Conservation (phyloP, 2,888 invertebrate genomes). For the Sialis lutaria region DNA sequence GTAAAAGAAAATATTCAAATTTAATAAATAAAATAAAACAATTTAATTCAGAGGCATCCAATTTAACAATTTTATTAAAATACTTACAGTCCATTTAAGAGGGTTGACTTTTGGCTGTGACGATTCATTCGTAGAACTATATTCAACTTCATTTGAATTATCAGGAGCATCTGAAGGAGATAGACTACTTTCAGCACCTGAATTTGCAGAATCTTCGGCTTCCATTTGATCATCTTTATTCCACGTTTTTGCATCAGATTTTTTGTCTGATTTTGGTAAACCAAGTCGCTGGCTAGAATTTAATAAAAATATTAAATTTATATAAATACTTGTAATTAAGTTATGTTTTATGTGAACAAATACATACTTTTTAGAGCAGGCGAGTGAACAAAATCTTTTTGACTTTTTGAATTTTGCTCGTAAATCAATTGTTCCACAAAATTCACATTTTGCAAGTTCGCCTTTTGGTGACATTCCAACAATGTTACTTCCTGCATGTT, state of each 20-base stretch:
- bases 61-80: slow-evolving; percentile 3
- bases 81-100: slow-evolving; percentile 43
- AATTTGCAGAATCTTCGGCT: slow-evolving; percentile 24
- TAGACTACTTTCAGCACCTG: slow-evolving; percentile 26
- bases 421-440: slow-evolving; percentile 49
- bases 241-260: slow-evolving; percentile 12
- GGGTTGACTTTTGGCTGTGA: slow-evolving; percentile 35
- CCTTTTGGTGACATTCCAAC: slow-evolving; percentile 29
- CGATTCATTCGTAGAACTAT: slow-evolving; percentile 20
- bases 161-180: slow-evolving; percentile 20
- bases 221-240: slow-evolving; percentile 23
- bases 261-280: slow-evolving; percentile 14
- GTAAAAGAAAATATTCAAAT: slow-evolving; percentile 10
- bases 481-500: slow-evolving; percentile 19
- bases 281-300: neutral
- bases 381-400: slow-evolving; percentile 57
- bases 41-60: neutral
- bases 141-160: slow-evolving; percentile 21
- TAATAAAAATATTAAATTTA: neutral
- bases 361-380: slow-evolving; percentile 43
- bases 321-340: too few relatives aligned
- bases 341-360: too few relatives aligned
- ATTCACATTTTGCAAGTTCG: slow-evolving; percentile 49
- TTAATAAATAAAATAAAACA: neutral
- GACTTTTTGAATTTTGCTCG: slow-evolving; percentile 51